Evolutionary conservation across 64 coral and sea anemone genomes (phyloP).

Genomic region (Astreopora myriophthalma): DNA sequence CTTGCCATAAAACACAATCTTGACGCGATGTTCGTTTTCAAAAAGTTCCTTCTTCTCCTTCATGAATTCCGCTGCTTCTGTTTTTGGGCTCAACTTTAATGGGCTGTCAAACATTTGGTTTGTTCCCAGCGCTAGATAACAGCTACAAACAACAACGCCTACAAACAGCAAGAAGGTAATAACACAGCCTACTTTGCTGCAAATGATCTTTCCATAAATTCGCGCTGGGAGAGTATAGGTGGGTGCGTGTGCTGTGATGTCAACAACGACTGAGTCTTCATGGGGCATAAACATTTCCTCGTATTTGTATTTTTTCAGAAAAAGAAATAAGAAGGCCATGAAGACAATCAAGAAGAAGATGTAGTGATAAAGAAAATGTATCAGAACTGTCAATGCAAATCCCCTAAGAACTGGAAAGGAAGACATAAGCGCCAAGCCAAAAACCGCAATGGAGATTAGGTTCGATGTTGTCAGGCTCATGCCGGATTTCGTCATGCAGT

Average conservation of each 20-base stretch:
- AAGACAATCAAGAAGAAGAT: constrained; percentile 49
- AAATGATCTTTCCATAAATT: constrained; percentile 12
- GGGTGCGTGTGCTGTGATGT: not conserved
- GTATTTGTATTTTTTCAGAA: constrained; percentile 3
- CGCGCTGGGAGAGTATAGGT: not conserved
- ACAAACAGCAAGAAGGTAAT: constrained; percentile 37
- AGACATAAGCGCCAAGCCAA: constrained; percentile 45
- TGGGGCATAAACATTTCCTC: not conserved
- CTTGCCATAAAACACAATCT: constrained; percentile 3
- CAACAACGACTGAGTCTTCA: not conserved
- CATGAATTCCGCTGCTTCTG: not conserved
- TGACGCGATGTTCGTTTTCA: constrained; percentile 42
- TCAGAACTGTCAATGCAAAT: constrained; percentile 23
- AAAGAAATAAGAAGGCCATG: constrained; percentile 36
- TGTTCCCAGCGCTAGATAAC: not conserved
- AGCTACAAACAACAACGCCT: constrained; percentile 21
- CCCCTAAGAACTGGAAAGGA: constrained; percentile 53
- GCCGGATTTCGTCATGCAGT: constrained; percentile 54
- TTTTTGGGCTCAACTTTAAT: not conserved
- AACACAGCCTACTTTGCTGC: not conserved
- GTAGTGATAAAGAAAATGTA: constrained; percentile 24
- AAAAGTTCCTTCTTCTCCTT: constrained; percentile 36
- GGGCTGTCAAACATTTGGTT: constrained; percentile 1
- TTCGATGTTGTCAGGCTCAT: constrained; percentile 63
- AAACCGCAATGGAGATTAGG: constrained; percentile 24